Percentiles rank a stretch among this genome's conserved stretches.
Conservation (phyloP, 1,140 invertebrate species). For the Pantala flavescens region DNA sequence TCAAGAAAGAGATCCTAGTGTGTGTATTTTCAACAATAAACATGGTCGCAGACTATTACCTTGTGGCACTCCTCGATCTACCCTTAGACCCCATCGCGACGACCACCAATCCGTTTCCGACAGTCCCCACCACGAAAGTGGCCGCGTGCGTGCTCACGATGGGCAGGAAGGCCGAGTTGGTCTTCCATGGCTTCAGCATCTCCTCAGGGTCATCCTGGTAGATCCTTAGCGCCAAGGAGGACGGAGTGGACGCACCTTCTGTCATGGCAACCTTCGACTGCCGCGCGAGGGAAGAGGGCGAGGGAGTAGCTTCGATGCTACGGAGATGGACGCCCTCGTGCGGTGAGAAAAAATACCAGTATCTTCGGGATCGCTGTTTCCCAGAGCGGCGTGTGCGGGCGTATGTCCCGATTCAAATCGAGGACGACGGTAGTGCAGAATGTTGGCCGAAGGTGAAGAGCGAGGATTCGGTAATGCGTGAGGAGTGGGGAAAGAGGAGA, state of each 20-base stretch:
- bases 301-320: neutral
- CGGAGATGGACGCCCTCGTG: too few species aligned
- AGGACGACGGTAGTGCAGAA: too few species aligned
- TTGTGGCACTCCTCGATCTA: conserved; percentile 25
- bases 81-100: conserved; percentile 28
- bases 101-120: conserved; percentile 27
- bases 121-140: conserved; percentile 32
- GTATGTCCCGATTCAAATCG: too few species aligned
- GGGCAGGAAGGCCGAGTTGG: conserved; percentile 30
- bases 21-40: too few species aligned
- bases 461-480: too few species aligned
- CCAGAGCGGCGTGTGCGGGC: too few species aligned
- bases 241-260: neutral
- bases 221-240: conserved; percentile 12
- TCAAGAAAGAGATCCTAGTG: too few species aligned
- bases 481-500: too few species aligned
- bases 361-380: too few species aligned
- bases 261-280: neutral
- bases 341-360: too few species aligned
- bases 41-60: neutral
- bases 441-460: too few species aligned
- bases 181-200: conserved; percentile 31
- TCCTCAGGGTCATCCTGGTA: conserved; percentile 31
- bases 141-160: conserved; percentile 34
- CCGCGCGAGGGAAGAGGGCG: neutral